Evolutionary conservation across 2,888 invertebrate genomes (phyloP).

Genomic region (Phorcus lineatus): DNA sequence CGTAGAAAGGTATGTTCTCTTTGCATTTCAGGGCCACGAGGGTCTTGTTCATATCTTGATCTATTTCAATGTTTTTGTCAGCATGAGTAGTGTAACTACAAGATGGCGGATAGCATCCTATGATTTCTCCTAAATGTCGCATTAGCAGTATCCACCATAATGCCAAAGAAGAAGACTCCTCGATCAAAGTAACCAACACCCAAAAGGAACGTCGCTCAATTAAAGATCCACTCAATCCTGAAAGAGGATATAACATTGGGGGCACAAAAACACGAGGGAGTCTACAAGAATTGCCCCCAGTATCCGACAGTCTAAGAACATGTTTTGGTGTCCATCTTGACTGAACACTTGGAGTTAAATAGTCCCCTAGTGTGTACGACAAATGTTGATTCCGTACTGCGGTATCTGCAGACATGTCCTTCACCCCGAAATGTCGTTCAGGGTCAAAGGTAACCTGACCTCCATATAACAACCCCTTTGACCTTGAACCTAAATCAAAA

Average conservation of each 20-base stretch:
- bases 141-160: background rate
- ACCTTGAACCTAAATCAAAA: background rate
- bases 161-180: background rate
- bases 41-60: background rate
- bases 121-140: background rate
- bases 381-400: background rate
- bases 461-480: background rate
- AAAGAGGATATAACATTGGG: background rate
- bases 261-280: background rate
- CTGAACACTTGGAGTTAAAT: background rate
- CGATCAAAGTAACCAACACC: background rate
- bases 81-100: background rate
- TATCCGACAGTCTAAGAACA: background rate
- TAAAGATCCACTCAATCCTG: background rate
- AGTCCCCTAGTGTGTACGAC: background rate
- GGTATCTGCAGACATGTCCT: background rate
- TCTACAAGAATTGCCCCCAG: background rate
- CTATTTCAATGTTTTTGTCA: background rate
- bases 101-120: background rate
- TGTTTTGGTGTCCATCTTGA: background rate
- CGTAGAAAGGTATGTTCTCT: no score
- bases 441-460: background rate
- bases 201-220: background rate
- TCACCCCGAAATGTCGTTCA: constrained; percentile 2
- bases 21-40: no score